Evolutionary conservation across 2,113 vertebrate genomes (phyloP).

Genomic region (Psophia crepitans): DNA sequence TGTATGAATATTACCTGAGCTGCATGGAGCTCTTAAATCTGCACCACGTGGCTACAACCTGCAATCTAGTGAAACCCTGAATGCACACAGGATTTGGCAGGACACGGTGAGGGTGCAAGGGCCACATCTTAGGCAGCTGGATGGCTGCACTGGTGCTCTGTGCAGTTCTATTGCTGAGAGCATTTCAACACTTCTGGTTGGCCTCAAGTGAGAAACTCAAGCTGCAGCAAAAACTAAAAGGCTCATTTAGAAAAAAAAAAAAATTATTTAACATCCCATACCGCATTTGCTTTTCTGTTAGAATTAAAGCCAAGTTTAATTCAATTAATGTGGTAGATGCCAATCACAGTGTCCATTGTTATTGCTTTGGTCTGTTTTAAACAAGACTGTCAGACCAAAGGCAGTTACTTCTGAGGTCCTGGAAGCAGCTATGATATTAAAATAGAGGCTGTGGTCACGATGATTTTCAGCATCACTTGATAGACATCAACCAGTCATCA

Average conservation of each 20-base stretch:
- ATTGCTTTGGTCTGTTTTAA: neutral
- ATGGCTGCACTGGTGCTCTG: neutral
- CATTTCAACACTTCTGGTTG: neutral
- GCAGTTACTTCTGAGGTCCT: neutral
- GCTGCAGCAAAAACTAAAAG: neutral
- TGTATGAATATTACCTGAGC: neutral
- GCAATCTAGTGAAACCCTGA: neutral
- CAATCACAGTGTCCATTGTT: neutral
- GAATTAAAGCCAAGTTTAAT: neutral
- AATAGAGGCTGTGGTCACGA: neutral
- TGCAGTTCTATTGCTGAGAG: neutral
- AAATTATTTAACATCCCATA: neutral
- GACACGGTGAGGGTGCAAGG: neutral
- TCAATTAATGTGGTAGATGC: neutral
- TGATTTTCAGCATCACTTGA: neutral
- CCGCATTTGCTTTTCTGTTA: neutral
- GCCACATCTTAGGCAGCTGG: neutral
- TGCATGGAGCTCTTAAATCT: neutral
- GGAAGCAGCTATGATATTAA: neutral
- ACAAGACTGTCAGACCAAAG: neutral
- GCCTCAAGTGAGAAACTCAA: neutral
- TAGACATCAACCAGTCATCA: neutral
- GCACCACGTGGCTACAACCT: neutral
- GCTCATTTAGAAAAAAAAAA: neutral
- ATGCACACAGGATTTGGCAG: neutral